Conservation (phyloP, 2,888 invertebrate species). For the Andrena praecox region DNA sequence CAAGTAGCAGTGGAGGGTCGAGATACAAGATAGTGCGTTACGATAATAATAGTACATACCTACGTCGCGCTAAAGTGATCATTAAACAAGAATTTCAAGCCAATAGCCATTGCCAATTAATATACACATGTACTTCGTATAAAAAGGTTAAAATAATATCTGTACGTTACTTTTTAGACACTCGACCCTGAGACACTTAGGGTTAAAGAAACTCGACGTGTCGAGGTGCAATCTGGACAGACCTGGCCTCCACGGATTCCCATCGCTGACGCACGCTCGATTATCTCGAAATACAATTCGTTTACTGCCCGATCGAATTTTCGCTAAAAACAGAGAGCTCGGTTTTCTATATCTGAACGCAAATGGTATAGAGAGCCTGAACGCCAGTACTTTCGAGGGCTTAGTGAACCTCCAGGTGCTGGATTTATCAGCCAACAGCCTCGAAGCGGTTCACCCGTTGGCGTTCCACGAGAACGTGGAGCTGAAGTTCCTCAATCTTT, state of each 20-base stretch:
- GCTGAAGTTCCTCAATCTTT: constrained; percentile 88
- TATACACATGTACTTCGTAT: no score
- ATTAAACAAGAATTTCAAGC: no score
- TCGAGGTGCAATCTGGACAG: constrained; percentile 80
- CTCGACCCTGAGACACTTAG: constrained; percentile 75
- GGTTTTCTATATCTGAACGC: constrained; percentile 88
- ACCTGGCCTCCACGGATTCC: constrained; percentile 87
- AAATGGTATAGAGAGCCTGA: constrained; percentile 88
- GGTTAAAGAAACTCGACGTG: constrained; percentile 78
- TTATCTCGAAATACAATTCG: constrained; percentile 89
- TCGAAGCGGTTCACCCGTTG: constrained; percentile 87
- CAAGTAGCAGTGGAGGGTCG: not conserved
- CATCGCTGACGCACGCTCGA: constrained; percentile 87
- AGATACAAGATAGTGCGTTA: not conserved
- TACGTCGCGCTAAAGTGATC: no score
- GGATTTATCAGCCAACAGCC: constrained; percentile 90
- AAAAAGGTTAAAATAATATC: not conserved
- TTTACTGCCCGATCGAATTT: constrained; percentile 87
- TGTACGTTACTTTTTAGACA: constrained; percentile 65
- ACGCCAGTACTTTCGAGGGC: constrained; percentile 87
- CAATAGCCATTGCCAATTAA: no score
- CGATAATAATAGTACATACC: not conserved
- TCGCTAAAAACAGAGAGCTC: constrained; percentile 88
- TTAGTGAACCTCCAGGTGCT: constrained; percentile 87
- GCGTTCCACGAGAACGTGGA: constrained; percentile 88